Percentiles rank a stretch among this genome's conserved stretches.
Conservation (phyloP, 2,888 invertebrate species). For the Zaprionus lineosus region DNA sequence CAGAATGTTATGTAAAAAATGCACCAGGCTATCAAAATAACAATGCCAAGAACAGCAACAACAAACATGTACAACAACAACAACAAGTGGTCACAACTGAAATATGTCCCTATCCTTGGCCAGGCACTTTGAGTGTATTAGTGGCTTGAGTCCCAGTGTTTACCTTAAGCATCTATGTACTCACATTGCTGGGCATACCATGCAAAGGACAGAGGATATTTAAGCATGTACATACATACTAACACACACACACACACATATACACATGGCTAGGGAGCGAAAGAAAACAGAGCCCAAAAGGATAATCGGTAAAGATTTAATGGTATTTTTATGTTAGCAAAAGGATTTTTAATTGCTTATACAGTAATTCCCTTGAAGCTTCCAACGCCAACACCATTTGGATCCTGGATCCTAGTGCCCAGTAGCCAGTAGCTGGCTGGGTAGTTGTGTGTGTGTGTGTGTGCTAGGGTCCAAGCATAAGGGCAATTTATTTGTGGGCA, state of each 20-base stretch:
- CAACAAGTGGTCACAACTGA: slow-evolving; percentile 39
- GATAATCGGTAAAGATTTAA: slow-evolving; percentile 67
- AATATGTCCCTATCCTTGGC: slow-evolving; percentile 40
- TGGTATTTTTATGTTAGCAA: slow-evolving; percentile 70
- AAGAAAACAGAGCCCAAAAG: slow-evolving; percentile 42
- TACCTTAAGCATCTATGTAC: slow-evolving; percentile 48
- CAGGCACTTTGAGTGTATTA: slow-evolving; percentile 52
- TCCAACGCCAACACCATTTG: background rate
- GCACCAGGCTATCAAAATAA: slow-evolving; percentile 65
- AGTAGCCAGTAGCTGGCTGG: too few species aligned
- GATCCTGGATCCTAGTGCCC: too few species aligned
- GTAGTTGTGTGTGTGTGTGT: too few species aligned
- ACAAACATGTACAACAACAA: slow-evolving; percentile 22
- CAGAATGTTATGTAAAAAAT: slow-evolving; percentile 65
- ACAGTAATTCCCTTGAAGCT: slow-evolving; percentile 13
- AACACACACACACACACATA: background rate
- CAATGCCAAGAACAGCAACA: slow-evolving; percentile 14
- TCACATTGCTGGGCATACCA: slow-evolving; percentile 30
- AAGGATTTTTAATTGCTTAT: slow-evolving; percentile 72
- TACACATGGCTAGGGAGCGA: slow-evolving; percentile 1
- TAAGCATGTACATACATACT: slow-evolving; percentile 8
- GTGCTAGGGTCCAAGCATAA: slow-evolving; percentile 2
- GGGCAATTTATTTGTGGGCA: slow-evolving; percentile 39
- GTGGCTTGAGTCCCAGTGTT: slow-evolving; percentile 38
- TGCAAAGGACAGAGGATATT: slow-evolving; percentile 5